Conservation (phyloP, 2,797 vertebrate genomes). For the Lophotriccus pileatus region DNA sequence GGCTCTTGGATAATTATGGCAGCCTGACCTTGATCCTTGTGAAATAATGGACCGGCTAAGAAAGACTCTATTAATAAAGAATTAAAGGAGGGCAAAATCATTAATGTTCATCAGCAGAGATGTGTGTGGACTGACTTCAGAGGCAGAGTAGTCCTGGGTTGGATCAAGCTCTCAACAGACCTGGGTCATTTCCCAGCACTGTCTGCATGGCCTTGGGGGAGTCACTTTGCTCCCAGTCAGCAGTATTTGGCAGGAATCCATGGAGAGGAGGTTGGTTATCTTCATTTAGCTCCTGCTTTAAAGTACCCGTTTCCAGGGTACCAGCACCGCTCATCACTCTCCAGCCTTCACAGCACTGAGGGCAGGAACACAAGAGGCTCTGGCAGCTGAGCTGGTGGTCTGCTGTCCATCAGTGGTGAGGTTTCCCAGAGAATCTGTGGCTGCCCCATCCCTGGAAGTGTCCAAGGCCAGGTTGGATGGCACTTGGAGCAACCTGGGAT, state of each 20-base stretch:
- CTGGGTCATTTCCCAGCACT: neutral
- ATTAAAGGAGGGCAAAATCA: constrained; percentile 49
- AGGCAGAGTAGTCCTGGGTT: neutral
- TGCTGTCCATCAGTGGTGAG: neutral
- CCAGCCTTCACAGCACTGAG: neutral
- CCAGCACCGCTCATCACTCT: neutral
- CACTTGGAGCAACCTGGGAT: neutral
- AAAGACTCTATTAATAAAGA: constrained; percentile 49
- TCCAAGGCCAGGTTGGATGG: neutral
- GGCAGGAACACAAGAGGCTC: neutral
- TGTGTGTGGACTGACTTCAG: constrained; percentile 31
- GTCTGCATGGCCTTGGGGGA: neutral
- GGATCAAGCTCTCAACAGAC: neutral
- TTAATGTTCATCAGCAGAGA: constrained; percentile 48
- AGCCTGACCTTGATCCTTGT: constrained; percentile 46
- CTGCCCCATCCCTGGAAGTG: neutral
- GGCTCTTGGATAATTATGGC: constrained; percentile 42
- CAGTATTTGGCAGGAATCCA: neutral
- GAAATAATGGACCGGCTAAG: constrained; percentile 46
- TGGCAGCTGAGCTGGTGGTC: neutral
- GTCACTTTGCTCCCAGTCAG: neutral
- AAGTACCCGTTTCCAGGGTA: neutral
- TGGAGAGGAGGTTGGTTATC: neutral
- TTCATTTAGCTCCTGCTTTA: neutral
- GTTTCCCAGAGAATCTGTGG: neutral